Percentiles rank a stretch among this genome's conserved stretches.
phyloP scores from a whole-genome alignment of 2,113 vertebrate species.

The Origma solitaria region DNA sequence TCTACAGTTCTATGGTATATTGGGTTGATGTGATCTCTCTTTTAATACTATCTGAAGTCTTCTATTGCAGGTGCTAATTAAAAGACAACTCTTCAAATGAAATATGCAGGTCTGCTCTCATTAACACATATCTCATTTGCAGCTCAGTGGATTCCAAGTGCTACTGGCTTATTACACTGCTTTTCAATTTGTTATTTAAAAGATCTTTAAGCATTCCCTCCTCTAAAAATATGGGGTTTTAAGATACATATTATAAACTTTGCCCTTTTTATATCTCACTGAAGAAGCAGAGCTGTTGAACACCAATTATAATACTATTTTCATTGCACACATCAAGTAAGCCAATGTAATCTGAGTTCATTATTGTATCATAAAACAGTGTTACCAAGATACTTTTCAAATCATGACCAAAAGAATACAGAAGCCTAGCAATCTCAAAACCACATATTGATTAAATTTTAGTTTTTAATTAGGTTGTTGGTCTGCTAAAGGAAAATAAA shows the following conservation, averaged over 20 bases:
- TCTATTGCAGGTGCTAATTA: not conserved
- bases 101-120: not conserved
- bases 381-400: not conserved
- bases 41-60: not conserved
- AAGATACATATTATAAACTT: not conserved
- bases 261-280: not conserved
- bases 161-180: not conserved
- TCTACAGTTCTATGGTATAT: not conserved
- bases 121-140: not conserved
- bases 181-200: not conserved
- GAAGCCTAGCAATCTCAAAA: not conserved
- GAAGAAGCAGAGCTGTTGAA: not conserved
- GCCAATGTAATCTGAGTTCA: not conserved
- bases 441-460: not conserved
- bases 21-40: not conserved
- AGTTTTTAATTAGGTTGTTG: conserved; percentile 11
- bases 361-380: not conserved
- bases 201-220: not conserved
- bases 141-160: not conserved
- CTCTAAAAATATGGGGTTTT: not conserved
- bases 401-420: not conserved
- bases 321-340: not conserved
- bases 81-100: not conserved
- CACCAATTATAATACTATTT: not conserved
- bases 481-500: conserved; percentile 7